Evolutionary conservation across 1,140 invertebrate genomes (phyloP).

Genomic region (Halyomorpha halys): DNA sequence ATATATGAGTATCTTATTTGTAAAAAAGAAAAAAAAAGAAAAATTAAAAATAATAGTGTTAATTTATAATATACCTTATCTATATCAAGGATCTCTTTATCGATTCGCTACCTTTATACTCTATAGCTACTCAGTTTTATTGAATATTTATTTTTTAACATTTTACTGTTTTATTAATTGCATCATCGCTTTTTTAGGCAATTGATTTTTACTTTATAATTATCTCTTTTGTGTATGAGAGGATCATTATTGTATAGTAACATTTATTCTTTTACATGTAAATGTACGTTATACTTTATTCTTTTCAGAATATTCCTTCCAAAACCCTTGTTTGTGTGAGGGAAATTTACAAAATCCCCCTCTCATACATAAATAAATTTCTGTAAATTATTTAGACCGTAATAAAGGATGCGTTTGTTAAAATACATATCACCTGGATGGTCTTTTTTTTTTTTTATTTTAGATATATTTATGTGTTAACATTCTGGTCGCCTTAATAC

Average conservation of each 20-base stretch:
- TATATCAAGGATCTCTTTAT: conserved; percentile 15
- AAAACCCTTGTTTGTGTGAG: too few species aligned
- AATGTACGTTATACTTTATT: too few species aligned
- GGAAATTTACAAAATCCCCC: not conserved
- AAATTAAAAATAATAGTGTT: conserved; percentile 6
- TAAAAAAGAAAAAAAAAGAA: conserved; percentile 9
- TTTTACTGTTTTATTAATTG: not conserved
- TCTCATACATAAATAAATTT: conserved; percentile 1
- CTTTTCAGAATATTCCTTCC: too few species aligned
- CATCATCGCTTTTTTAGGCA: conserved; percentile 8
- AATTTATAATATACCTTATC: conserved; percentile 16
- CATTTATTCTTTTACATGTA: too few species aligned
- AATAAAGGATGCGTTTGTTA: conserved; percentile 11
- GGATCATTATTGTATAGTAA: not conserved
- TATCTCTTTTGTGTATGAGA: conserved; percentile 1
- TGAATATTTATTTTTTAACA: conserved; percentile 15
- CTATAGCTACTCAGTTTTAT: conserved; percentile 19
- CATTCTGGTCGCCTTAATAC: too few species aligned
- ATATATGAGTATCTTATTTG: not conserved
- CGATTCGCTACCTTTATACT: conserved; percentile 11
- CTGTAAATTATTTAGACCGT: conserved; percentile 1
- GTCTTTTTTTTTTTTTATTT: not conserved
- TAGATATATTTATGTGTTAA: not conserved
- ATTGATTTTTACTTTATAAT: not conserved
- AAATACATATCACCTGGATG: not conserved